These are phyloP conservation scores for Sebastolobus altivelis DNA, from an alignment of 2,797 vertebrate species.

Conservation along the genomic window DNA sequence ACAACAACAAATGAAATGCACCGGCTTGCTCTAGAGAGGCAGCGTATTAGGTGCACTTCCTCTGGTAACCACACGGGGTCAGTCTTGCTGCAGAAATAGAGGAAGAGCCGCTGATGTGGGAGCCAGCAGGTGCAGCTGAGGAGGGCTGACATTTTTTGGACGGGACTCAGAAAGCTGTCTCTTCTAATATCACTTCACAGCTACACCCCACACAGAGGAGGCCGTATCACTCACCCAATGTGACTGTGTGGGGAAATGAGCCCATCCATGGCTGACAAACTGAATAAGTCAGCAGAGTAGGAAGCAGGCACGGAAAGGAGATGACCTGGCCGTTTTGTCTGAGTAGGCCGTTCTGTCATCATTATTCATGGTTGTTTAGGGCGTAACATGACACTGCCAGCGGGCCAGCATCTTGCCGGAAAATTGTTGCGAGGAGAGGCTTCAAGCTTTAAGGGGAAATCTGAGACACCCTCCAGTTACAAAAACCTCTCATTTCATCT, in stretches of 20 bases:
- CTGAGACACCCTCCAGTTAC: constrained; percentile 11
- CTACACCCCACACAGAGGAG: constrained; percentile 52
- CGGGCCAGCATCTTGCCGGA: background rate
- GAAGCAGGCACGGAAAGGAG: constrained; percentile 49
- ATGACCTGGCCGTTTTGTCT: constrained; percentile 70
- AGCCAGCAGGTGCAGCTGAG: constrained; percentile 73
- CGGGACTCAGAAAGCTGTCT: constrained; percentile 75
- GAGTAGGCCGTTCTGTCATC: constrained; percentile 65
- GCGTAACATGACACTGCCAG: constrained; percentile 35
- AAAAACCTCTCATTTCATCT: constrained; percentile 20
- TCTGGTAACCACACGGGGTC: constrained; percentile 64
- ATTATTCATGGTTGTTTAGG: constrained; percentile 58
- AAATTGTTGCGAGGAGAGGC: constrained; percentile 10
- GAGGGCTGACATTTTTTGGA: constrained; percentile 70
- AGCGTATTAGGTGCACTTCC: constrained; percentile 30
- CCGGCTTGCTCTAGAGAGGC: background rate
- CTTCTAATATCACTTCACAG: constrained; percentile 70
- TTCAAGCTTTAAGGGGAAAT: constrained; percentile 38
- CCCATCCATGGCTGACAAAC: constrained; percentile 66
- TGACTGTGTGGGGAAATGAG: constrained; percentile 39
- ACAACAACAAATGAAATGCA: background rate
- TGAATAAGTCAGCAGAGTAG: constrained; percentile 77
- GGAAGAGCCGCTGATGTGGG: background rate
- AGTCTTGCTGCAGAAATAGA: constrained; percentile 64
- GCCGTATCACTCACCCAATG: constrained; percentile 66